Evolutionary conservation across 2,888 invertebrate genomes (phyloP).

Genomic region (Trisateles emortualis): DNA sequence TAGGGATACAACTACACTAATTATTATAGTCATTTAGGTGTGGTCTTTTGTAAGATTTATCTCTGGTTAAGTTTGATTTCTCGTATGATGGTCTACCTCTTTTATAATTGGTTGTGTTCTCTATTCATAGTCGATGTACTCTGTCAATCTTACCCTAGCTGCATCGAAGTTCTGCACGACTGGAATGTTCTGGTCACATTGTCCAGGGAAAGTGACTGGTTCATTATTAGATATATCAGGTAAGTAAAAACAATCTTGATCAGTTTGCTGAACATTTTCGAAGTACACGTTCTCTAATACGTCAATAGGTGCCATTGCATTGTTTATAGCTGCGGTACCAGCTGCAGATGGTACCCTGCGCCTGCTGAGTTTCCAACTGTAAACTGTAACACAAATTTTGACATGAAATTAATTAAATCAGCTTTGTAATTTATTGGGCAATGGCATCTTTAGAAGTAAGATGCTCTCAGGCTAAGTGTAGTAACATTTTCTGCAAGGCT

Average conservation of each 20-base stretch:
- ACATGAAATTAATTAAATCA: too few species aligned
- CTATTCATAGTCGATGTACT: too few species aligned
- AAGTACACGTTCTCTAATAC: conserved; percentile 63
- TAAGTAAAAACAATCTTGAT: conserved; percentile 65
- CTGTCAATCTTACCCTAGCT: neutral
- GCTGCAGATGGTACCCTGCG: conserved; percentile 46
- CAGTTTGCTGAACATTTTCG: conserved; percentile 56
- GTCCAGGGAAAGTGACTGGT: conserved; percentile 62
- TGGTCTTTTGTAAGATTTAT: too few species aligned
- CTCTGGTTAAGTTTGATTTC: too few species aligned
- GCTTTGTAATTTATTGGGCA: too few species aligned
- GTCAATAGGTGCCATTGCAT: conserved; percentile 49
- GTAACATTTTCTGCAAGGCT: too few species aligned
- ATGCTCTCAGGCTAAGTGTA: too few species aligned
- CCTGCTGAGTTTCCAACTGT: conserved; percentile 75
- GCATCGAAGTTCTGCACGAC: conserved; percentile 13
- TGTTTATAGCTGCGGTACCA: conserved; percentile 53
- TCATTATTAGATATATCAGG: conserved; percentile 57
- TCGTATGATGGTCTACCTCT: too few species aligned
- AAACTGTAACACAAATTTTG: conserved; percentile 52
- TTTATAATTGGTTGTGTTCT: too few species aligned
- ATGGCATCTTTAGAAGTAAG: too few species aligned
- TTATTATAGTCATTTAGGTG: too few species aligned
- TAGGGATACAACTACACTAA: too few species aligned
- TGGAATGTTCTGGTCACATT: conserved; percentile 59